phyloP scores from a whole-genome alignment of 92 coral and sea anemone genomes.

The Palythoa grandiflora region DNA sequence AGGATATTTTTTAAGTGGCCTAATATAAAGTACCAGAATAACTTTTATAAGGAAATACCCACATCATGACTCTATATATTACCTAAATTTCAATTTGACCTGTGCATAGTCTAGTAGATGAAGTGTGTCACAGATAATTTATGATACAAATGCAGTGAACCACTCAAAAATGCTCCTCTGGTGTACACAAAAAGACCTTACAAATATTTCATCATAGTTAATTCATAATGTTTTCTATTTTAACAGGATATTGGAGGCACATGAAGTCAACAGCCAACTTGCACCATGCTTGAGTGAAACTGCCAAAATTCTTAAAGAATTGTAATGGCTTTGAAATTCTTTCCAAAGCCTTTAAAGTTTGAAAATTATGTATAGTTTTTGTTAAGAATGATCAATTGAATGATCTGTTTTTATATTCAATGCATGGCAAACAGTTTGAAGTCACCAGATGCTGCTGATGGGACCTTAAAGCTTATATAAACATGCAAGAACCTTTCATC shows the following conservation, averaged over 20 bases:
- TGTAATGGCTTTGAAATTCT: neutral
- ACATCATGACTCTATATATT: no score
- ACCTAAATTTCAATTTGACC: no score
- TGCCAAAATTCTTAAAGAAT: conserved; percentile 33
- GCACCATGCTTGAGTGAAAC: conserved; percentile 74
- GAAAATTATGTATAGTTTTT: neutral
- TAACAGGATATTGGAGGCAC: conserved; percentile 65
- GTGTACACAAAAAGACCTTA: neutral
- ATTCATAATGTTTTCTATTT: neutral
- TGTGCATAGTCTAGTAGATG: no score
- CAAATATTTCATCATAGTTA: neutral
- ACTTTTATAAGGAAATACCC: no score
- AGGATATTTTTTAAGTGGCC: no score
- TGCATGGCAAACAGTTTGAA: neutral
- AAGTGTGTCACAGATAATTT: no score
- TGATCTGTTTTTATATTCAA: neutral
- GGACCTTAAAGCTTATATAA: neutral
- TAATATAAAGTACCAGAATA: no score
- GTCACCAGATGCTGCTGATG: neutral
- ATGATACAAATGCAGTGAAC: neutral
- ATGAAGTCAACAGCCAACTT: conserved; percentile 58
- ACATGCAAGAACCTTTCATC: no score
- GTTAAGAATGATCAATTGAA: neutral
- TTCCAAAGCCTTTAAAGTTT: neutral
- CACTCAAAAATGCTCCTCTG: neutral